Percentiles rank a stretch among this genome's conserved stretches.
Evolutionary conservation across 1,140 invertebrate species (phyloP).

Genomic region (Cataglyphis hispanica): DNA sequence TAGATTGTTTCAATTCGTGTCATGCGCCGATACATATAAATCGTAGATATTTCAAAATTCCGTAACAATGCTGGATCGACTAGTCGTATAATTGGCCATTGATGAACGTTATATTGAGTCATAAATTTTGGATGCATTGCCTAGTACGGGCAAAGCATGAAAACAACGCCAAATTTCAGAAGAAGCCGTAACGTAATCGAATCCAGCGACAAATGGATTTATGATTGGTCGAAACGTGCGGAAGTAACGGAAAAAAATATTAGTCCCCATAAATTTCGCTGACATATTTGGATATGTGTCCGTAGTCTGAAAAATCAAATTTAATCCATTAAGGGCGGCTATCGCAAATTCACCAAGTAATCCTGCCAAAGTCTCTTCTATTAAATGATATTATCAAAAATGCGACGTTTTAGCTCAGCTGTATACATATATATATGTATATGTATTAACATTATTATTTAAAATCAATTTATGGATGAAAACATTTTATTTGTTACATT

Average conservation of each 20-base stretch:
- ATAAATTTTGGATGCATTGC: conserved; percentile 39
- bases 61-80: conserved; percentile 15
- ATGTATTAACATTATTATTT: conserved; percentile 18
- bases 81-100: conserved; percentile 27
- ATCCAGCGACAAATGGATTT: conserved; percentile 49
- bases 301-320: conserved; percentile 38
- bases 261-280: conserved; percentile 43
- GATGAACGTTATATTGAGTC: conserved; percentile 36
- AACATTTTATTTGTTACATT: conserved; percentile 28
- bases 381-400: conserved; percentile 35
- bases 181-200: conserved; percentile 46
- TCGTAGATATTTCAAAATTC: conserved; percentile 13
- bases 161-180: conserved; percentile 45
- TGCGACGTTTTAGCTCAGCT: background rate
- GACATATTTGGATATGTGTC: background rate
- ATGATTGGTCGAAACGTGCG: conserved; percentile 35
- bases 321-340: conserved; percentile 12
- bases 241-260: conserved; percentile 46
- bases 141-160: conserved; percentile 20
- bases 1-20: background rate
- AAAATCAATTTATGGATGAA: conserved; percentile 15
- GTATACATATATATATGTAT: too few relatives aligned
- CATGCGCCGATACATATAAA: background rate
- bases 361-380: background rate
- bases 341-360: conserved; percentile 20